A percentile compares a stretch with the other conserved stretches of the same genome.
Conservation (phyloP, 2,888 invertebrate genomes). For the Tetragonisca angustula region DNA sequence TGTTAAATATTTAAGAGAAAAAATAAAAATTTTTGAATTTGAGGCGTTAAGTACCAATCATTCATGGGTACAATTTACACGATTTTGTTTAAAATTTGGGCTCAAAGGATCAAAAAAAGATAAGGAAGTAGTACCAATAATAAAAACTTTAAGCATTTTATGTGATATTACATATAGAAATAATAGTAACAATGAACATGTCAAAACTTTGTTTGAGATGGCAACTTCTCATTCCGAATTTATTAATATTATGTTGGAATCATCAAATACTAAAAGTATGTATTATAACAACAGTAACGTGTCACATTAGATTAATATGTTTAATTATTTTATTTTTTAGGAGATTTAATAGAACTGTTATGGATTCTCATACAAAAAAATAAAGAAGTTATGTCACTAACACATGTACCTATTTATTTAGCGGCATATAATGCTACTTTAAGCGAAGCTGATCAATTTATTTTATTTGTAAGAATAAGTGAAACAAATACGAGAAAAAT, state of each 20-base stretch:
- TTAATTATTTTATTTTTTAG: slow-evolving; percentile 81
- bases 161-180: slow-evolving; percentile 86
- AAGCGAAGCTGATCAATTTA: slow-evolving; percentile 88
- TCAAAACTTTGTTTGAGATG: slow-evolving; percentile 89
- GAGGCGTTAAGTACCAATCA: slow-evolving; percentile 75
- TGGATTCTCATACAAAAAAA: slow-evolving; percentile 87
- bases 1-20: slow-evolving; percentile 66
- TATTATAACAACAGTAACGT: slow-evolving; percentile 11
- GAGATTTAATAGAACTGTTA: slow-evolving; percentile 88
- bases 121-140: slow-evolving; percentile 82
- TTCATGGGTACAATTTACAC: slow-evolving; percentile 81
- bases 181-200: slow-evolving; percentile 84
- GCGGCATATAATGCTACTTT: slow-evolving; percentile 92
- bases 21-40: slow-evolving; percentile 60
- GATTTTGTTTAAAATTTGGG: slow-evolving; percentile 88
- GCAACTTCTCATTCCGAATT: slow-evolving; percentile 91
- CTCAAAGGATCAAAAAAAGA: slow-evolving; percentile 84
- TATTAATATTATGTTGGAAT: slow-evolving; percentile 88
- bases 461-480: slow-evolving; percentile 84
- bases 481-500: not conserved
- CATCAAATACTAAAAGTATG: slow-evolving; percentile 79
- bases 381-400: slow-evolving; percentile 87
- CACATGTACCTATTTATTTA: slow-evolving; percentile 91
- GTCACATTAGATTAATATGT: not conserved
- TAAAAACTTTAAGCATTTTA: slow-evolving; percentile 86